Evolutionary conservation across 2,888 invertebrate species (phyloP).

Genomic region (Tipula lateralis): DNA sequence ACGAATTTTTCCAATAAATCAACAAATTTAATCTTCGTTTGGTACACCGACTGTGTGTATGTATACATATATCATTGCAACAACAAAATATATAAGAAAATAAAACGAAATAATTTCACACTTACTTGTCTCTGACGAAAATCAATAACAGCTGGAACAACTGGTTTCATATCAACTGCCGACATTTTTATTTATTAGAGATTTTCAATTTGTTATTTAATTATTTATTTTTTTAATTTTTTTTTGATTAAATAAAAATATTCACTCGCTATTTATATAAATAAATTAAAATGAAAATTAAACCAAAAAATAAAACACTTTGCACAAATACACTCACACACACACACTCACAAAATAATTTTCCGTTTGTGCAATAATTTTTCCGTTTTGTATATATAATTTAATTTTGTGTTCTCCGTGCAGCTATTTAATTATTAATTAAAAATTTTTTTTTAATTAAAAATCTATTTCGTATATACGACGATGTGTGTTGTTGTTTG

Average conservation of each 20-base stretch:
- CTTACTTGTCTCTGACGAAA: conserved; percentile 39
- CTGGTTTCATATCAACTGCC: conserved; percentile 6
- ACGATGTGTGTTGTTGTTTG: no score
- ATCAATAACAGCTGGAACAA: conserved; percentile 36
- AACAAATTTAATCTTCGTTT: not conserved
- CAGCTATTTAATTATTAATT: not conserved
- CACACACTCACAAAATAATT: not conserved
- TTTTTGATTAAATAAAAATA: not conserved
- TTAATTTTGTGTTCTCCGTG: no score
- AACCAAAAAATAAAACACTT: not conserved
- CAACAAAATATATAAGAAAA: not conserved
- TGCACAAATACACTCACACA: not conserved
- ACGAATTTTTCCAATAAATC: not conserved
- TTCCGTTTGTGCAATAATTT: not conserved
- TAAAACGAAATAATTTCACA: not conserved
- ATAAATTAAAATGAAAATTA: not conserved
- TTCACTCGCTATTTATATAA: not conserved
- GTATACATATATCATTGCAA: not conserved
- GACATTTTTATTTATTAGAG: not conserved
- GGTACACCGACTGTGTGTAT: not conserved
- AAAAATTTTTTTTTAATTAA: not conserved
- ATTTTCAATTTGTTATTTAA: not conserved
- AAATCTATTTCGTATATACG: not conserved
- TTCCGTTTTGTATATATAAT: not conserved
- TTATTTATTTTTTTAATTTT: not conserved